Evolutionary conservation across 2,888 invertebrate species (phyloP).

Genomic region (Caenorhabditis afra): DNA sequence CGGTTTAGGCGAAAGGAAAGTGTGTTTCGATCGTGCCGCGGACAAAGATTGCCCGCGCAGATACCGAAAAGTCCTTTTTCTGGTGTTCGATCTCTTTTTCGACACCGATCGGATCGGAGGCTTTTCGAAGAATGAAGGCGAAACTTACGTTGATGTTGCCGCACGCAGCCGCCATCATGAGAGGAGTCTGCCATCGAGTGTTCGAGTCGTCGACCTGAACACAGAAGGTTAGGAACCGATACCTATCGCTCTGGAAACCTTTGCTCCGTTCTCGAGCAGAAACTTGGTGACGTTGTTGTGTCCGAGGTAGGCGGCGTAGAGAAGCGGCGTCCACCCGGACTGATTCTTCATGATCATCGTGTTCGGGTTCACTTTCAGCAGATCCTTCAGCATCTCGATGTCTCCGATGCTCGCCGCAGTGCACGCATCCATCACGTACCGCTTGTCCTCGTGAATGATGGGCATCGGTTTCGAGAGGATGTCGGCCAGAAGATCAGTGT

Average conservation of each 20-base stretch:
- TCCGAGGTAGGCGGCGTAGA: slow-evolving; percentile 95
- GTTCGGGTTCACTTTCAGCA: slow-evolving; percentile 43
- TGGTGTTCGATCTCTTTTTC: not conserved
- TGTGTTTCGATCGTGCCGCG: not conserved
- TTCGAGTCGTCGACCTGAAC: slow-evolving; percentile 71
- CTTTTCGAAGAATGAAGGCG: not conserved
- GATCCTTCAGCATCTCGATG: slow-evolving; percentile 45
- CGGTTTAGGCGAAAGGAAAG: not conserved
- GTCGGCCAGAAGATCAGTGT: slow-evolving; percentile 36
- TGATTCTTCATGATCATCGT: slow-evolving; percentile 49
- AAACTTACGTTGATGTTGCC: slow-evolving; percentile 80
- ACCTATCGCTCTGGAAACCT: slow-evolving; percentile 47
- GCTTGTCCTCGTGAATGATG: slow-evolving; percentile 32
- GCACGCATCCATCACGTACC: slow-evolving; percentile 67
- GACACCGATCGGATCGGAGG: not conserved
- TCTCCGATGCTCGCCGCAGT: slow-evolving; percentile 74
- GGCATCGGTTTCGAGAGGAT: slow-evolving; percentile 62
- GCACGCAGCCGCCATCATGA: slow-evolving; percentile 83
- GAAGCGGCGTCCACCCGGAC: slow-evolving; percentile 95
- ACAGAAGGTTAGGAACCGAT: not conserved
- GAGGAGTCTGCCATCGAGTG: slow-evolving; percentile 79
- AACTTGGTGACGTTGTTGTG: slow-evolving; percentile 90
- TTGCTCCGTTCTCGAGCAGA: slow-evolving; percentile 90
- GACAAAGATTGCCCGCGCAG: no score
- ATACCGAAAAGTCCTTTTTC: not conserved